These are phyloP conservation scores for Indri indri DNA, from an alignment of 2,113 vertebrate genomes.

Conservation along the genomic window DNA sequence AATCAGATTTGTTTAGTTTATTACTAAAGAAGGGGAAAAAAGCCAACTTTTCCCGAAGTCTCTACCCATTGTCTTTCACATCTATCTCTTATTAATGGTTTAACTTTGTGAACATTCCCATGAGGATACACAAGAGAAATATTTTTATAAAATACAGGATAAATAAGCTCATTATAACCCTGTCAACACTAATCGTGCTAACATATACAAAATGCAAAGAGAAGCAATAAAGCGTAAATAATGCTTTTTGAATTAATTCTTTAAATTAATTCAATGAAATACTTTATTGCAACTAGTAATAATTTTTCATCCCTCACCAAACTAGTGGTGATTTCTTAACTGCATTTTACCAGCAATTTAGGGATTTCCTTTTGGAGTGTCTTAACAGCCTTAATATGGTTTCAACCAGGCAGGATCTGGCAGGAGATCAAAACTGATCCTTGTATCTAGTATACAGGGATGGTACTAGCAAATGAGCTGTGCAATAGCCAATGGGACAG, in stretches of 20 bases:
- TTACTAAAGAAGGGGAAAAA: neutral
- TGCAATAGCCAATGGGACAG: neutral
- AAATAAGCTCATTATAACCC: constrained; percentile 39
- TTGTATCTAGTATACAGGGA: constrained; percentile 2
- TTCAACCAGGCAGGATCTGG: constrained; percentile 2
- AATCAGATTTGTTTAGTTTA: constrained; percentile 56
- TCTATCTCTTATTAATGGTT: constrained; percentile 33
- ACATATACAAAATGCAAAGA: constrained; percentile 26
- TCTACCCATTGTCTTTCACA: constrained; percentile 23
- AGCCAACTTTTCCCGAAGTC: neutral
- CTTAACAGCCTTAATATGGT: constrained; percentile 4
- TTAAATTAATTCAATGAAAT: constrained; percentile 50
- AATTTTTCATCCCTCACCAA: constrained; percentile 49
- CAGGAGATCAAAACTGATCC: constrained; percentile 11
- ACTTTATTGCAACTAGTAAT: constrained; percentile 36
- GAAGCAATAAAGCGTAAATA: constrained; percentile 44
- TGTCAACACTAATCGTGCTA: constrained; percentile 44
- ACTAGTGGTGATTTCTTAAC: constrained; percentile 13
- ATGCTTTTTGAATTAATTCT: constrained; percentile 35
- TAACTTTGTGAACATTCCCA: constrained; percentile 30
- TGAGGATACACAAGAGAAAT: constrained; percentile 19
- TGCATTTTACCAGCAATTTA: constrained; percentile 45
- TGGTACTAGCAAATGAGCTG: neutral
- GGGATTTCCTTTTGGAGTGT: constrained; percentile 25
- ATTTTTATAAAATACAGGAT: constrained; percentile 51